Base-by-base conservation (phyloP, 2,888 invertebrate genomes). In the Buathra laborator region DNA sequence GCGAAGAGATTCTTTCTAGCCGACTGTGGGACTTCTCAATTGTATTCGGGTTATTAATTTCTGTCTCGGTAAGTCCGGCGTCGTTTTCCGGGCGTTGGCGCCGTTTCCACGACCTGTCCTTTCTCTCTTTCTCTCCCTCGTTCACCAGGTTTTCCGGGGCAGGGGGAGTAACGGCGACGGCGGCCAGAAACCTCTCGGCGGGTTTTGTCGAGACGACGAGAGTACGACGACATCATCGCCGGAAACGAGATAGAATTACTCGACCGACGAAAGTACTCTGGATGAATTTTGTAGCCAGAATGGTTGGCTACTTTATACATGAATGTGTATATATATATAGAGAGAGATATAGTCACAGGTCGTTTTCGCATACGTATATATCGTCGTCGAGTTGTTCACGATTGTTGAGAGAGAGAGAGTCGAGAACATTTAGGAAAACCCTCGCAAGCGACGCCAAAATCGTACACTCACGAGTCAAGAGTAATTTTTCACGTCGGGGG, bases 41-140 rank as follows among this genome's bases (percentile, higher is more conserved):
- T 88, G 89, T 90, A 83, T 84, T 86, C 83, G 82, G 81, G 81
- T 88, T 89, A 90, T 89, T 90, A 88, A 88, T 90, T 89, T 89
- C 85, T 83, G 84, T 66, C 75, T 72, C 67, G 67, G 75, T 53
- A 56, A 53, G 76, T 67, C 43, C 68, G 51, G 72, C 71, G 72
- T 71, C 87, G 79, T 86, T 84, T 78, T 53, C 79, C 83, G 68
- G 32, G 67, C 70, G 81, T 81, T 81, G 84, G 81, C 74, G 68
- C 53, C 62, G 71, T 53, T 66, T 44, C 71, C 66, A 43, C 72
- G 59, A 78, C 62, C 74, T 19, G 51, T 37, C 24, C 81, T 37
- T 48, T 66, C n/a, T 43, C 19, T 62, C 44, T 12, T 10, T 51
- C 67, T 32, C 14, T 66, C 56, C 72, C 29, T 32, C 48, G 16